Evolutionary conservation across 2,113 vertebrate genomes (phyloP).

Genomic region (Rhinolophus ferrumequinum): DNA sequence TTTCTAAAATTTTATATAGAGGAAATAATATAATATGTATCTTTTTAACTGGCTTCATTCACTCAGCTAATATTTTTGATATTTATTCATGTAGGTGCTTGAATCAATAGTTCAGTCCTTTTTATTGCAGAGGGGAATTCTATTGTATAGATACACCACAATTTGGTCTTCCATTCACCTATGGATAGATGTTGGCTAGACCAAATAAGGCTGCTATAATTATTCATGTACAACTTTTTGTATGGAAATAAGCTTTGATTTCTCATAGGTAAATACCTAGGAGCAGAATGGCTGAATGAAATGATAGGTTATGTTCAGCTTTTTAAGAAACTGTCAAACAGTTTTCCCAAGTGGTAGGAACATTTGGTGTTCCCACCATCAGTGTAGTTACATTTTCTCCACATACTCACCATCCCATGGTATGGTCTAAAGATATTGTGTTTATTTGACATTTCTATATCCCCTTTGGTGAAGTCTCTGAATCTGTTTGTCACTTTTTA

Average conservation of each 20-base stretch:
- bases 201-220: not conserved
- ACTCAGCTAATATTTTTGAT: not conserved
- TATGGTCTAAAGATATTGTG: not conserved
- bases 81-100: not conserved
- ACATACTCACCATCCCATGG: not conserved
- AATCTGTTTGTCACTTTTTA: not conserved
- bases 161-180: not conserved
- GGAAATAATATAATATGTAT: not conserved
- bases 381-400: not conserved
- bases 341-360: not conserved
- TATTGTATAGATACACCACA: not conserved
- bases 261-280: not conserved
- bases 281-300: not conserved
- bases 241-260: not conserved
- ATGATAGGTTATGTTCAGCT: not conserved
- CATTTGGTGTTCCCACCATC: not conserved
- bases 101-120: not conserved
- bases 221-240: not conserved
- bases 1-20: not conserved
- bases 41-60: not conserved
- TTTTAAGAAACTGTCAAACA: not conserved
- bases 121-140: not conserved
- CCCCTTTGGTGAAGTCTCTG: not conserved
- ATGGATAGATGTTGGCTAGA: not conserved
- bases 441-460: not conserved